Evolutionary conservation across 2,888 invertebrate species (phyloP).

Genomic region (Apotomis betuletana): DNA sequence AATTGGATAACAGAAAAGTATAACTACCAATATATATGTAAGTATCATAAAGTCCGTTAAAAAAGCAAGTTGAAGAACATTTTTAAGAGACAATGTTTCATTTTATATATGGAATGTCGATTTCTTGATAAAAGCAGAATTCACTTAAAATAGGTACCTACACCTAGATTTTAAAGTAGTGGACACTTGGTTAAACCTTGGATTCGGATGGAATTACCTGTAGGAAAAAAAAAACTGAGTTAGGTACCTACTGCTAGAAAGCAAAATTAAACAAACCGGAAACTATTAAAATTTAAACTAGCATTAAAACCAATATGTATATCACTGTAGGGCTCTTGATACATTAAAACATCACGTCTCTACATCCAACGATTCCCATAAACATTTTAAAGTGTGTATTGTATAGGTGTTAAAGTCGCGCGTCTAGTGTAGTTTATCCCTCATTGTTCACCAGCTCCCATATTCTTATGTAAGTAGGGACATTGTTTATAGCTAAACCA

Average conservation of each 20-base stretch:
- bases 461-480: constrained; percentile 37
- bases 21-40: neutral
- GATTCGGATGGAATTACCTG: too few relatives aligned
- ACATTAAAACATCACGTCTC: neutral
- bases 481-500: constrained; percentile 18
- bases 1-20: constrained; percentile 23
- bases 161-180: too few relatives aligned
- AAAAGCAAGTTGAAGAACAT: neutral
- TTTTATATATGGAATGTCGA: too few relatives aligned
- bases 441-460: constrained; percentile 35
- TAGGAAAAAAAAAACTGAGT: too few relatives aligned
- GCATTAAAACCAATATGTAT: too few relatives aligned
- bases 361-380: neutral
- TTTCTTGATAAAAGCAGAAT: too few relatives aligned
- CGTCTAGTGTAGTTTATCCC: constrained; percentile 24
- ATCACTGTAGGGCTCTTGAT: too few relatives aligned
- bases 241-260: too few relatives aligned
- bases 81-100: neutral
- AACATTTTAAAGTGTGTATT: neutral
- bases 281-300: too few relatives aligned
- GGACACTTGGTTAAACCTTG: too few relatives aligned
- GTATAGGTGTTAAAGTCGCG: constrained; percentile 12
- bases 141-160: too few relatives aligned
- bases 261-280: too few relatives aligned
- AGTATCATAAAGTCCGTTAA: constrained; percentile 17